Percentiles rank a stretch among this genome's conserved stretches.
Evolutionary conservation across 2,888 invertebrate genomes (phyloP).

Genomic region (Drosophila fulvimacula): DNA sequence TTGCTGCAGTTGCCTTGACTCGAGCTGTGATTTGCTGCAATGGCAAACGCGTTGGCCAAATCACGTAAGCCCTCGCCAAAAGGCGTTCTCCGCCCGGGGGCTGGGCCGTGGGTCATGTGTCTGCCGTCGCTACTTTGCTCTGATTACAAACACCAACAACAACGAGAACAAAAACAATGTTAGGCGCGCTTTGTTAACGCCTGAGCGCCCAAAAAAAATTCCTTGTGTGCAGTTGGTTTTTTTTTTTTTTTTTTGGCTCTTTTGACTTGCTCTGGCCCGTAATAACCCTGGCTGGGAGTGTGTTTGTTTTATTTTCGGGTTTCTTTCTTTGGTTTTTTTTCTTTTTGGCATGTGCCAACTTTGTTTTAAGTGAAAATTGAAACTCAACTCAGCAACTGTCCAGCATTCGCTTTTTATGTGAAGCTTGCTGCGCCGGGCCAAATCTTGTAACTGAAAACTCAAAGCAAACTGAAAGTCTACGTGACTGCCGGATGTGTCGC

Average conservation of each 20-base stretch:
- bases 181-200: conserved; percentile 64
- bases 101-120: conserved; percentile 41
- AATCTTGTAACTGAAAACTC: conserved; percentile 74
- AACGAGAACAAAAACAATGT: conserved; percentile 39
- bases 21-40: conserved; percentile 52
- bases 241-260: not conserved
- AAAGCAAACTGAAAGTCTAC: conserved; percentile 68
- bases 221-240: conserved; percentile 8
- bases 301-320: conserved; percentile 12
- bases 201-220: conserved; percentile 39
- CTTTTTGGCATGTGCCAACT: conserved; percentile 64
- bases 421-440: conserved; percentile 61
- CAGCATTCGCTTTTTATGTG: conserved; percentile 69
- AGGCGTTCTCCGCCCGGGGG: not conserved
- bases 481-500: conserved; percentile 54
- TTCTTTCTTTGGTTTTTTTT: conserved; percentile 5
- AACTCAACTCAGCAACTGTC: conserved; percentile 78
- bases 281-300: conserved; percentile 17
- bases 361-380: conserved; percentile 79
- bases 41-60: conserved; percentile 51
- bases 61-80: conserved; percentile 60
- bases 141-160: conserved; percentile 70
- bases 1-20: conserved; percentile 32
- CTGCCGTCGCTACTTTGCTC: conserved; percentile 65
- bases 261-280: conserved; percentile 2